Evolutionary conservation across 2,888 invertebrate species (phyloP).

Genomic region (Drosophila neonasuta): DNA sequence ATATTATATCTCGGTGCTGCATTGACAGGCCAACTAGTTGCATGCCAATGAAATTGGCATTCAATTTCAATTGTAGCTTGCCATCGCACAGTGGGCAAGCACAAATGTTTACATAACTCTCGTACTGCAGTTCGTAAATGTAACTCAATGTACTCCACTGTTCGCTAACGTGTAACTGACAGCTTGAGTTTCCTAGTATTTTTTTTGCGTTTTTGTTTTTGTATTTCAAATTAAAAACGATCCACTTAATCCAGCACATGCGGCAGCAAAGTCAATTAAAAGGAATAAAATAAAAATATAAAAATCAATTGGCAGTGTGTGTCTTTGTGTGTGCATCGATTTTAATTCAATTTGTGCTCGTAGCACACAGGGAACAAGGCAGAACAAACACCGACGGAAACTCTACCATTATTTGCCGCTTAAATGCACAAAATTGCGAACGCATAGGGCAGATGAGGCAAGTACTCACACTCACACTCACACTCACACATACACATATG

Average conservation of each 20-base stretch:
- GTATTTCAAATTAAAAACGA: conserved; percentile 58
- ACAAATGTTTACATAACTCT: background rate
- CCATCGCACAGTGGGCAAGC: conserved; percentile 18
- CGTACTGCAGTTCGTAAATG: background rate
- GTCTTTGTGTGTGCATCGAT: conserved; percentile 15
- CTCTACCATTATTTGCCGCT: conserved; percentile 45
- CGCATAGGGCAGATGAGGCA: background rate
- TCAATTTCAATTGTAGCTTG: conserved; percentile 67
- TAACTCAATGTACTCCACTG: conserved; percentile 10
- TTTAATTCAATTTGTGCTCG: conserved; percentile 45
- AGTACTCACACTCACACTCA: background rate
- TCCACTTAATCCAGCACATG: conserved; percentile 59
- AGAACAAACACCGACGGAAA: conserved; percentile 9
- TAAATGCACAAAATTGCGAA: conserved; percentile 28
- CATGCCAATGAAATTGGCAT: conserved; percentile 67
- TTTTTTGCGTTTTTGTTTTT: conserved; percentile 14
- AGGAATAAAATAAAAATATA: conserved; percentile 29
- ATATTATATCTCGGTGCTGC: conserved; percentile 61
- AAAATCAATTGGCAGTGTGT: conserved; percentile 28
- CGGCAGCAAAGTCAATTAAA: conserved; percentile 64
- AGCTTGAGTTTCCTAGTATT: conserved; percentile 28
- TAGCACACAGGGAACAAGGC: conserved; percentile 3
- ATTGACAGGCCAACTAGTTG: conserved; percentile 74
- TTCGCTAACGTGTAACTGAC: conserved; percentile 39
- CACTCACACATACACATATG: background rate